Evolutionary conservation across 2,113 vertebrate species (phyloP).

Genomic region (Alectura lathami): DNA sequence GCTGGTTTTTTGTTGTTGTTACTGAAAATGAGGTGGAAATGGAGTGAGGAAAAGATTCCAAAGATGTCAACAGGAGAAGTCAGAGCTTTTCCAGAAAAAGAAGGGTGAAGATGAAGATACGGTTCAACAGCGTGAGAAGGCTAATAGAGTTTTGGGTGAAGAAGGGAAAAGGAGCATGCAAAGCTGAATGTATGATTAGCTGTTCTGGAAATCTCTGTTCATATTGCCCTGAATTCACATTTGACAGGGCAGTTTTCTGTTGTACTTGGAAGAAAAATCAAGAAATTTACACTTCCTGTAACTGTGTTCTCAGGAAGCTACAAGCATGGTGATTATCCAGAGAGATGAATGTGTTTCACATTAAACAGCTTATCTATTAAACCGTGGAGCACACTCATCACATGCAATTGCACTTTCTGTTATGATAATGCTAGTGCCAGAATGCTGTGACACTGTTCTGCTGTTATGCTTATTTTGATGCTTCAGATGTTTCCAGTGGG

Average conservation of each 20-base stretch:
- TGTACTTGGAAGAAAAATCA: neutral
- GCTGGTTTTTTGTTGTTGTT: neutral
- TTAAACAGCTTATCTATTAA: slow-evolving; percentile 22
- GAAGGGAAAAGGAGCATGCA: neutral
- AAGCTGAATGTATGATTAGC: neutral
- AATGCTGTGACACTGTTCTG: neutral
- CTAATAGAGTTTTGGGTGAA: neutral
- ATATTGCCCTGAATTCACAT: neutral
- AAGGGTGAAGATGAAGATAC: neutral
- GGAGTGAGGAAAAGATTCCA: neutral
- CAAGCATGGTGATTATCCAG: slow-evolving; percentile 13
- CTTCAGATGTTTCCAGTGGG: neutral
- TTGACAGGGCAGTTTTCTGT: neutral
- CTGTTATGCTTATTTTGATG: neutral
- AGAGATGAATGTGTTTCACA: neutral
- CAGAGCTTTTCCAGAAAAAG: neutral
- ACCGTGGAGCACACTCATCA: neutral
- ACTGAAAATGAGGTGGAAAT: neutral
- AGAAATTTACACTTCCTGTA: neutral
- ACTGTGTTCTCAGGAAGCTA: neutral
- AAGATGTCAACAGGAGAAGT: neutral
- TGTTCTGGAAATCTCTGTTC: neutral
- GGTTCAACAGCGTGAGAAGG: neutral
- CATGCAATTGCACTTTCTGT: neutral
- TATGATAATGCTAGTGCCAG: neutral